Conservation (phyloP, 2,113 vertebrate genomes). For the Orthonyx spaldingii region DNA sequence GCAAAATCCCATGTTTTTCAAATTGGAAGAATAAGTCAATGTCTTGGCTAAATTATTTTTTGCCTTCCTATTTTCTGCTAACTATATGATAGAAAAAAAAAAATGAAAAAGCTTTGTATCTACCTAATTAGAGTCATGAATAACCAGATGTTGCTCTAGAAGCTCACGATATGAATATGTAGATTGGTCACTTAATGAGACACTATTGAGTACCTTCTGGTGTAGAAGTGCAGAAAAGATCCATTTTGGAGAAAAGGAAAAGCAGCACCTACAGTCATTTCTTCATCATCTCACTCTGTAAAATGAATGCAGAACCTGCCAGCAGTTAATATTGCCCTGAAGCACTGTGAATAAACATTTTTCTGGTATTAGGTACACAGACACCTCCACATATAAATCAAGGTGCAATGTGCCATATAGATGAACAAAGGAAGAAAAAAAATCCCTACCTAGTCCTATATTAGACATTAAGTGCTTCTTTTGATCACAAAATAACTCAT, state of each 20-base stretch:
- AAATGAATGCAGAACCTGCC: slow-evolving; percentile 24
- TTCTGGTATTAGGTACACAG: not conserved
- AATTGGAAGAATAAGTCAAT: not conserved
- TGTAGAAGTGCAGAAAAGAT: not conserved
- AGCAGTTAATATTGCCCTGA: slow-evolving; percentile 42
- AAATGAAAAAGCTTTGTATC: not conserved
- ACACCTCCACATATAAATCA: slow-evolving; percentile 16
- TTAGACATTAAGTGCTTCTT: slow-evolving; percentile 57
- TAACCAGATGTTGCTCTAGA: not conserved
- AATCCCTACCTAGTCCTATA: not conserved
- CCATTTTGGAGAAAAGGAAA: not conserved
- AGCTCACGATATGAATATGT: not conserved
- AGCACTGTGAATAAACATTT: slow-evolving; percentile 41
- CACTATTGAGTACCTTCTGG: not conserved
- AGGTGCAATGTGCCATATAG: not conserved
- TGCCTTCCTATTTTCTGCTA: slow-evolving; percentile 13
- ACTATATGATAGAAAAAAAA: not conserved
- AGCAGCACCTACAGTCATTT: not conserved
- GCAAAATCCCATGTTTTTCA: slow-evolving; percentile 14
- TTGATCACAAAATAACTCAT: slow-evolving; percentile 60
- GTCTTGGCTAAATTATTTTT: slow-evolving; percentile 29
- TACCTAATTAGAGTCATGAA: not conserved
- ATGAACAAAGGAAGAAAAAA: not conserved
- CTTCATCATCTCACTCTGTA: not conserved
- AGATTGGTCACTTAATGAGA: not conserved